Conservation (phyloP, 1,140 invertebrate species). For the Leptopilina boulardi region DNA sequence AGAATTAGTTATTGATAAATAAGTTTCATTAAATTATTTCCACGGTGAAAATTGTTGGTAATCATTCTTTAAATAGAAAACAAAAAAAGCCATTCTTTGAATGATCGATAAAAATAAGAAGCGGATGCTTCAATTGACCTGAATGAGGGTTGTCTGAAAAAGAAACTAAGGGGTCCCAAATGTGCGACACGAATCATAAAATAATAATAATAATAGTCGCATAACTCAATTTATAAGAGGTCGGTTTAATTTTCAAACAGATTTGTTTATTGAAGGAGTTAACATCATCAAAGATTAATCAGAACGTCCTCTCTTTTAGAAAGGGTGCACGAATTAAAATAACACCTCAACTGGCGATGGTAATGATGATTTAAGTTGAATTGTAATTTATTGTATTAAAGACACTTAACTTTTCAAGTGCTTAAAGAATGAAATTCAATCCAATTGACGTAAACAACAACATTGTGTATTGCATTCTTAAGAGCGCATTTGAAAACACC, state of each 20-base stretch:
- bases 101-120: background rate
- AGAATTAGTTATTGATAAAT: too few species aligned
- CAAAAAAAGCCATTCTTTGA: too few species aligned
- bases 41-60: too few species aligned
- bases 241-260: constrained; percentile 5
- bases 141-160: background rate
- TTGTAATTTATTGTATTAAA: background rate
- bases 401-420: background rate
- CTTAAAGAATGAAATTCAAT: background rate
- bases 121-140: constrained; percentile 48
- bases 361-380: background rate
- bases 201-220: background rate
- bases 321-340: background rate
- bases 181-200: background rate
- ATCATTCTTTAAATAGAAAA: too few species aligned
- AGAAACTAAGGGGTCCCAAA: background rate
- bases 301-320: background rate
- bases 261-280: background rate
- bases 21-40: too few species aligned
- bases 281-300: constrained; percentile 9
- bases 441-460: background rate
- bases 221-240: constrained; percentile 23
- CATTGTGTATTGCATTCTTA: background rate
- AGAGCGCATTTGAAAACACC: background rate
- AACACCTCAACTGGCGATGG: background rate